Base-by-base conservation (phyloP, 1,140 invertebrate species). In the Brachionus plicatilis region DNA sequence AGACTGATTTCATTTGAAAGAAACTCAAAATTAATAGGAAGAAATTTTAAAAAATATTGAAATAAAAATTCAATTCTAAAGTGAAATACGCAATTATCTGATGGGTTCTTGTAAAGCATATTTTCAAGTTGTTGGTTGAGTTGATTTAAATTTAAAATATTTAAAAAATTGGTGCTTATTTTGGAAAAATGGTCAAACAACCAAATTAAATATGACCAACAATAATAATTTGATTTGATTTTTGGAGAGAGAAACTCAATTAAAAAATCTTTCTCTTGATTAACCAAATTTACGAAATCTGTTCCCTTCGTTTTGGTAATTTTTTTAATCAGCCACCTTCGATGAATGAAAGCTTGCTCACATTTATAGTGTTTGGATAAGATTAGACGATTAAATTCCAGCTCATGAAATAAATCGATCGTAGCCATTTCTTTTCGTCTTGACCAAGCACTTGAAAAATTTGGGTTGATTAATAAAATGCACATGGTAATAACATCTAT, bases 181-280 rank as follows among this genome's bases (percentile, higher is more conserved):
- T 24, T 27, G 8, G 24, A n/a, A 7, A 60, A 3, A 27, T 82
- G 27, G 14, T 37, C 53, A 11, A 60, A 20, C 3, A 82, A 3
- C 79, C 79, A 82, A n/a, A 43, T 82, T 24, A 82, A 82, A 82
- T 66, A 82, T 11, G 79, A 65, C 79, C 79, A 82, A 14, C 79
- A 82, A 27, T 82, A 82, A 68, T 82, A 82, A 27, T 82, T 82
- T 60, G 79, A 60, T n/a, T 76, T 76, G 24, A 76, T 50, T 27
- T 76, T 76, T 8, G n/a, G 20, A 11, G 72, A 76, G 27, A 76
- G 27, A 50, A 27, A 47, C n/a, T 76, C 45, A 0, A 76, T 27
- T 12, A 76, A 7, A 50, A 76, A 76, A 27, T 76, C 45, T 4
- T 33, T 82, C 65, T 82, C 79, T 1, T 47, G 53, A 24, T 24